Evolutionary conservation across 2,888 invertebrate species (phyloP).

Genomic region (Loripinus fragilis): DNA sequence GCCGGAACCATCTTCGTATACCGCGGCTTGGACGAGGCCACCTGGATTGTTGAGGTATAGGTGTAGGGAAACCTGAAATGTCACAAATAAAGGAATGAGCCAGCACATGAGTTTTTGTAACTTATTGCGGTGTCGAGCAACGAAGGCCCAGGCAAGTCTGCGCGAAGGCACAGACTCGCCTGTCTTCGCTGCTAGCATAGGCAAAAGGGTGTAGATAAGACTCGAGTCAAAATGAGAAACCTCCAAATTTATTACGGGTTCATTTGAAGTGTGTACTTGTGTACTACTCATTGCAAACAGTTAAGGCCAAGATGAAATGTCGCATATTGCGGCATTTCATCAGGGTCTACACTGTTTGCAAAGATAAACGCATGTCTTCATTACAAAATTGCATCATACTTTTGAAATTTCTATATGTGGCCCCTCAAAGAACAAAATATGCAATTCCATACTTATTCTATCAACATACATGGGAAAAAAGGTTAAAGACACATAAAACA

Average conservation of each 20-base stretch:
- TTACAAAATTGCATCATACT: not conserved
- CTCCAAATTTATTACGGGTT: too few species aligned
- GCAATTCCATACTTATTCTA: too few species aligned
- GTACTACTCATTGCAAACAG: too few species aligned
- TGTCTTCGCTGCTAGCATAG: not conserved
- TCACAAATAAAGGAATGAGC: not conserved
- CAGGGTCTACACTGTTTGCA: not conserved
- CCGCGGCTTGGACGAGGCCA: slow-evolving; percentile 18
- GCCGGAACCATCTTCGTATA: not conserved
- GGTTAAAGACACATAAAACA: not conserved
- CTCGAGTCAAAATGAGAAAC: not conserved
- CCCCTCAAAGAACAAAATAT: too few species aligned
- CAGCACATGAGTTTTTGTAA: not conserved
- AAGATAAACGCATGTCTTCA: not conserved
- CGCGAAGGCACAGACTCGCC: not conserved
- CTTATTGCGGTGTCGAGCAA: too few species aligned
- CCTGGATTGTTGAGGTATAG: slow-evolving; percentile 54
- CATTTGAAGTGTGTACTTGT: too few species aligned
- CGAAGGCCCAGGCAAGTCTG: not conserved
- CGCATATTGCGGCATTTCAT: not conserved
- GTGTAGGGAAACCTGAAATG: slow-evolving; percentile 47
- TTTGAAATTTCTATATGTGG: too few species aligned
- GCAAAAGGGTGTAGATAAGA: not conserved
- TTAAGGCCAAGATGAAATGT: too few species aligned
- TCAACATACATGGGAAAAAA: too few species aligned